Evolutionary conservation across 2,113 vertebrate species (phyloP).

Genomic region (Aegotheles bennettii): DNA sequence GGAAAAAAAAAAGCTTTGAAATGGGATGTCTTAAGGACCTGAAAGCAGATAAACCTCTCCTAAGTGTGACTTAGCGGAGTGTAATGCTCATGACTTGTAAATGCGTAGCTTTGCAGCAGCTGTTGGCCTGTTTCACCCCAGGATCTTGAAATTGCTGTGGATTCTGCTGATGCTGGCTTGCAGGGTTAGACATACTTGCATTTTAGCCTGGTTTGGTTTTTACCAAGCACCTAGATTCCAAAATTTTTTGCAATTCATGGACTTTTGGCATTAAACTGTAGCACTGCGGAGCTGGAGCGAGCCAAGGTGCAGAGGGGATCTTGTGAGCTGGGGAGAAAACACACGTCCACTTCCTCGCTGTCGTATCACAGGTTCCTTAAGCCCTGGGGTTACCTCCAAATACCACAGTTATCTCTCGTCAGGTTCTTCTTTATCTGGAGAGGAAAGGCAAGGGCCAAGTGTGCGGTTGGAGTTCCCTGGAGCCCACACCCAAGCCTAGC

Average conservation of each 20-base stretch:
- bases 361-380: neutral
- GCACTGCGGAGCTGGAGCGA: neutral
- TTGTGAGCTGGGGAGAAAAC: neutral
- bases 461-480: neutral
- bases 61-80: neutral
- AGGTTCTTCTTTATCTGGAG: neutral
- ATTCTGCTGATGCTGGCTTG: neutral
- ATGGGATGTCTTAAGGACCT: neutral
- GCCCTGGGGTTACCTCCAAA: neutral
- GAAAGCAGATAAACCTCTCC: neutral
- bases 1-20: neutral
- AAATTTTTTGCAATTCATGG: neutral
- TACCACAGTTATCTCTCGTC: neutral
- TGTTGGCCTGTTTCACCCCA: neutral
- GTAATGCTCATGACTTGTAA: neutral
- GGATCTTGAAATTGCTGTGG: neutral
- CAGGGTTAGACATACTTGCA: accelerated
- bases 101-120: neutral
- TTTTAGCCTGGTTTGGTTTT: neutral
- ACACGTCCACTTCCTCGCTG: neutral
- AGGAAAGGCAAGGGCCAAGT: neutral
- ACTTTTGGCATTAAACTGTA: neutral
- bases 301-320: neutral
- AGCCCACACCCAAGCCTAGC: neutral
- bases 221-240: neutral